Percentiles rank a stretch among this genome's conserved stretches.
phyloP scores from a whole-genome alignment of 2,797 vertebrate species.

The Oryzias sinensis region DNA sequence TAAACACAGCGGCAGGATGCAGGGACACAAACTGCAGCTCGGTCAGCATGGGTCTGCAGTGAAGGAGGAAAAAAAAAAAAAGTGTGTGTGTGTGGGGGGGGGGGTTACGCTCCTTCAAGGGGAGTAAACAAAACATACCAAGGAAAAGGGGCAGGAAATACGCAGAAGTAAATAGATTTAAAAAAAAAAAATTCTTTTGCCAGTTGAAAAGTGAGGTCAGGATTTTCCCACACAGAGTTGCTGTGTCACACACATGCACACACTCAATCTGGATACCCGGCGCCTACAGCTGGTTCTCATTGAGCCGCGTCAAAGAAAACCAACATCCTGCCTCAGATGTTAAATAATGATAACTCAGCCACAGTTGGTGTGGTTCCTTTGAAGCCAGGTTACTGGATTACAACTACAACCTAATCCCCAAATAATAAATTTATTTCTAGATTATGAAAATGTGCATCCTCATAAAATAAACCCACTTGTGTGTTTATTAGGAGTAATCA shows the following conservation, averaged over 20 bases:
- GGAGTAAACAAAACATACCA: slow-evolving; percentile 76
- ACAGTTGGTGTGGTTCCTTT: slow-evolving; percentile 25
- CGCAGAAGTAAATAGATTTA: not conserved
- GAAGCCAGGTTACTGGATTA: slow-evolving; percentile 4
- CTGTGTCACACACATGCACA: slow-evolving; percentile 29
- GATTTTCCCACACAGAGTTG: slow-evolving; percentile 80
- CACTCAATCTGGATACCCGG: slow-evolving; percentile 28
- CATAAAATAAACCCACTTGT: slow-evolving; percentile 20
- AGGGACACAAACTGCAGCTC: slow-evolving; percentile 58
- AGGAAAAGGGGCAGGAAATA: slow-evolving; percentile 31
- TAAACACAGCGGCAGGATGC: slow-evolving; percentile 68
- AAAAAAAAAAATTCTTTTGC: slow-evolving; percentile 43
- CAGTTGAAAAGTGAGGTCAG: slow-evolving; percentile 75
- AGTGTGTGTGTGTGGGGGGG: slow-evolving; percentile 3
- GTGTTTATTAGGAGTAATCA: slow-evolving; percentile 3
- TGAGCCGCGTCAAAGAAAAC: slow-evolving; percentile 47
- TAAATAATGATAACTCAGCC: slow-evolving; percentile 59
- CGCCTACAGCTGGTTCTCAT: slow-evolving; percentile 81
- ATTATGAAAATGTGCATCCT: slow-evolving; percentile 6
- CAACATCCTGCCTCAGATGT: slow-evolving; percentile 74
- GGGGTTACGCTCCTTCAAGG: slow-evolving; percentile 50
- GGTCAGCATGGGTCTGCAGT: slow-evolving; percentile 50
- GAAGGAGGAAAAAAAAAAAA: slow-evolving; percentile 29
- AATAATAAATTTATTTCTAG: slow-evolving; percentile 2
- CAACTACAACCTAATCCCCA: not conserved